Evolutionary conservation across 2,113 vertebrate genomes (phyloP).

Genomic region (Haemorhous mexicanus): DNA sequence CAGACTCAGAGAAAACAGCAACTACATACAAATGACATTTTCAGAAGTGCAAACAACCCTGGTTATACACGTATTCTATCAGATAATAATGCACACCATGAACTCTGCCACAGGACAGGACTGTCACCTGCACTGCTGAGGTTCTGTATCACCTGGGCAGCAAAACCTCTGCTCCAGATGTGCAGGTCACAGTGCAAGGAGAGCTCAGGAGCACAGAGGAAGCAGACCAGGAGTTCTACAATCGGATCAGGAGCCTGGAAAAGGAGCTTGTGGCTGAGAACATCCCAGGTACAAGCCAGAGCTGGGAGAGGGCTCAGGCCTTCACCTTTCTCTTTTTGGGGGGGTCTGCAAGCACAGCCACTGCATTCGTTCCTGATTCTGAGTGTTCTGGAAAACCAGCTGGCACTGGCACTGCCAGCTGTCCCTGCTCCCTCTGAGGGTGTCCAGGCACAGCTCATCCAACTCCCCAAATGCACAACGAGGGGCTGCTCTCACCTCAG

Average conservation of each 20-base stretch:
- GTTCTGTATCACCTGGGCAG: constrained; percentile 76
- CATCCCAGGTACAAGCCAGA: constrained; percentile 81
- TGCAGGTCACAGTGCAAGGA: constrained; percentile 73
- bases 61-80: background rate
- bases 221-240: constrained; percentile 81
- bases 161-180: constrained; percentile 65
- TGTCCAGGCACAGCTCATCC: background rate
- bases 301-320: background rate
- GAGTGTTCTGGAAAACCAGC: background rate
- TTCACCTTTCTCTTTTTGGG: background rate
- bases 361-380: background rate
- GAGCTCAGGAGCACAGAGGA: constrained; percentile 68
- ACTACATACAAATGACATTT: background rate
- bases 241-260: constrained; percentile 67
- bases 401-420: background rate
- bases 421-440: background rate
- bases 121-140: constrained; percentile 78
- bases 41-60: background rate
- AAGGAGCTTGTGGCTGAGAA: constrained; percentile 72
- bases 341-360: background rate
- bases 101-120: constrained; percentile 52
- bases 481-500: background rate
- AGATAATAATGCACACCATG: background rate
- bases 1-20: background rate
- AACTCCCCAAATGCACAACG: fast-evolving